phyloP scores from a whole-genome alignment of 1,140 invertebrate species.

The Geopemphigus sp. region DNA sequence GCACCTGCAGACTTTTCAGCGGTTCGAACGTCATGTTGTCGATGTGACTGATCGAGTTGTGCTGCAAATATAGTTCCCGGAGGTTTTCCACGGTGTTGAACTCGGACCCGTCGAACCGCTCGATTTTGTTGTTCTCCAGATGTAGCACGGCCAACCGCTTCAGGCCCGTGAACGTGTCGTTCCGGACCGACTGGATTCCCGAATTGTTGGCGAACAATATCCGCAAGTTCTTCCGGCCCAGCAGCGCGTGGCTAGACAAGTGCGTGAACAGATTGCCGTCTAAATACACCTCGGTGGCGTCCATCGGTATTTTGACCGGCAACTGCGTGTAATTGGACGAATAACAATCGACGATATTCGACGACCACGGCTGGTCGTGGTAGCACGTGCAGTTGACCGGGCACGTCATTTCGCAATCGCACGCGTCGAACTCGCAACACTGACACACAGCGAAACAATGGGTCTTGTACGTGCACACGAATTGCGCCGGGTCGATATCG shows the following conservation, averaged over 20 bases:
- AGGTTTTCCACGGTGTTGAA: constrained; percentile 77
- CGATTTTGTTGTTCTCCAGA: constrained; percentile 80
- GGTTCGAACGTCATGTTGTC: constrained; percentile 80
- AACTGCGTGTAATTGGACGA: constrained; percentile 74
- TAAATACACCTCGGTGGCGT: constrained; percentile 88
- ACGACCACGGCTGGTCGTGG: constrained; percentile 90
- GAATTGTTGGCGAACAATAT: constrained; percentile 86
- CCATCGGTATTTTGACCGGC: constrained; percentile 87
- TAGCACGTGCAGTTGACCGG: constrained; percentile 90
- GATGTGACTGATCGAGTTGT: constrained; percentile 79
- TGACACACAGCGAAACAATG: constrained; percentile 91
- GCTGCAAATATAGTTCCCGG: constrained; percentile 81
- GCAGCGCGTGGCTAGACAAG: constrained; percentile 84
- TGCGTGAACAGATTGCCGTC: constrained; percentile 87
- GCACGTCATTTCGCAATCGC: constrained; percentile 94
- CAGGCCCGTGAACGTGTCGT: constrained; percentile 86
- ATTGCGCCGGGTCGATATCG: constrained; percentile 81
- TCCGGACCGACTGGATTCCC: constrained; percentile 77
- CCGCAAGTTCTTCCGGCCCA: constrained; percentile 82
- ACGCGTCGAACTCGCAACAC: constrained; percentile 92
- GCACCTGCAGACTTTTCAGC: constrained; percentile 75
- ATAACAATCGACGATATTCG: constrained; percentile 90
- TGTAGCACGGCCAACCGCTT: constrained; percentile 74
- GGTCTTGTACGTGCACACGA: constrained; percentile 86
- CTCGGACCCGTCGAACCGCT: constrained; percentile 77